Percentiles rank a stretch among this genome's conserved stretches.
Evolutionary conservation across 2,888 invertebrate genomes (phyloP).

Genomic region (Drosophila imparisetae): DNA sequence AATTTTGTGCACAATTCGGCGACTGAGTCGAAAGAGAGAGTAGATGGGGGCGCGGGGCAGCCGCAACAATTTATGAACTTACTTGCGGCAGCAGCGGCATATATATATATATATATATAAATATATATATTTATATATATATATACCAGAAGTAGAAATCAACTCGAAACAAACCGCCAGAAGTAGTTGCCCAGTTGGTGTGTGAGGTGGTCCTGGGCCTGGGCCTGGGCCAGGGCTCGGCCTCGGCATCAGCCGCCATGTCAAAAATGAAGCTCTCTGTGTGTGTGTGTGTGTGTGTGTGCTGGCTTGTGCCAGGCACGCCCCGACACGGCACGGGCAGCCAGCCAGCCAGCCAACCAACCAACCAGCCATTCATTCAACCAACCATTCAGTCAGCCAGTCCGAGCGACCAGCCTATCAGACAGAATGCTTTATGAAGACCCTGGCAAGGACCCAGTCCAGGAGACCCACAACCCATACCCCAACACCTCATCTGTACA

Average conservation of each 20-base stretch:
- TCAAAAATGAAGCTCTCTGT: conserved; percentile 55
- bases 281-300: conserved; percentile 29
- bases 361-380: conserved; percentile 48
- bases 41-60: background rate
- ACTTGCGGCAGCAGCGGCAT: conserved; percentile 36
- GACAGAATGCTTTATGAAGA: conserved; percentile 44
- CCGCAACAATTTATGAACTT: conserved; percentile 71
- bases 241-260: conserved; percentile 63
- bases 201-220: conserved; percentile 31
- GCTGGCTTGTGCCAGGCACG: conserved; percentile 76
- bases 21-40: conserved; percentile 1
- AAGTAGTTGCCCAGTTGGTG: conserved; percentile 77
- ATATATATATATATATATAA: conserved; percentile 7
- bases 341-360: conserved; percentile 41
- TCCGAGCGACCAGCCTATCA: conserved; percentile 72
- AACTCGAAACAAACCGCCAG: conserved; percentile 62
- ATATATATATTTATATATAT: conserved; percentile 24
- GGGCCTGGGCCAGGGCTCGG: conserved; percentile 22
- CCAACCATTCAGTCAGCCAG: conserved; percentile 49
- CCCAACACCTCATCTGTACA: background rate
- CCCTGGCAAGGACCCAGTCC: conserved; percentile 37
- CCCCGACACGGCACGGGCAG: conserved; percentile 65
- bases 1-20: conserved; percentile 52
- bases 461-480: conserved; percentile 3
- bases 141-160: conserved; percentile 32